Evolutionary conservation across 1,140 invertebrate species (phyloP).

Genomic region (Plutomurus gul): DNA sequence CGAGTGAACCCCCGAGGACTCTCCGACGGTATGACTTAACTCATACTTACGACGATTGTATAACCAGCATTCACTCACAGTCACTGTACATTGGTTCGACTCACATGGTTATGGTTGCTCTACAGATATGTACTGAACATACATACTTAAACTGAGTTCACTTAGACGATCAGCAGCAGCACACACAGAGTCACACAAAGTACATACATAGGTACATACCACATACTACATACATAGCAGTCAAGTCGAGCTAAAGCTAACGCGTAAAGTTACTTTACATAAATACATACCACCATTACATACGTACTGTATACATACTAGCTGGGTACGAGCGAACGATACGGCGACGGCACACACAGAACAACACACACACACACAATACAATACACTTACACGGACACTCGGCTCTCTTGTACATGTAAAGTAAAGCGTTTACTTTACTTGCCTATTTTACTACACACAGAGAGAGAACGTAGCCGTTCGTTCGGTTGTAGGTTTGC

Average conservation of each 20-base stretch:
- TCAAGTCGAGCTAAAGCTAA: background rate
- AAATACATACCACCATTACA: background rate
- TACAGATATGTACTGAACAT: too few species aligned
- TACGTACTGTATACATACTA: background rate
- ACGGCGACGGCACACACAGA: background rate
- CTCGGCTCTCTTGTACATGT: background rate
- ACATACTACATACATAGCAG: background rate
- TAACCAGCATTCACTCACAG: too few species aligned
- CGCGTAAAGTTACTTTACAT: background rate
- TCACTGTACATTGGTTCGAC: background rate
- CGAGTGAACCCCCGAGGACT: slow-evolving; percentile 29
- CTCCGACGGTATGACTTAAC: background rate
- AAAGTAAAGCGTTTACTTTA: slow-evolving; percentile 9
- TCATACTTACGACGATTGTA: background rate
- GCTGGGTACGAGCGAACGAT: too few species aligned
- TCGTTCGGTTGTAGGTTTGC: background rate
- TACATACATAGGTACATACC: too few species aligned
- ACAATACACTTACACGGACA: background rate
- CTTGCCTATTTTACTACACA: background rate
- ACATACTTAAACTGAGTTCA: background rate
- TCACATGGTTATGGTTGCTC: background rate
- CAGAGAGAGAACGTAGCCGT: background rate
- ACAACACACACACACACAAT: background rate
- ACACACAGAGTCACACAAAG: too few species aligned
- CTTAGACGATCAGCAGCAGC: background rate